Evolutionary conservation across 2,888 invertebrate species (phyloP), one percentile per base, ranked within the genome.

Genomic region (Andrena flavipes): DNA sequence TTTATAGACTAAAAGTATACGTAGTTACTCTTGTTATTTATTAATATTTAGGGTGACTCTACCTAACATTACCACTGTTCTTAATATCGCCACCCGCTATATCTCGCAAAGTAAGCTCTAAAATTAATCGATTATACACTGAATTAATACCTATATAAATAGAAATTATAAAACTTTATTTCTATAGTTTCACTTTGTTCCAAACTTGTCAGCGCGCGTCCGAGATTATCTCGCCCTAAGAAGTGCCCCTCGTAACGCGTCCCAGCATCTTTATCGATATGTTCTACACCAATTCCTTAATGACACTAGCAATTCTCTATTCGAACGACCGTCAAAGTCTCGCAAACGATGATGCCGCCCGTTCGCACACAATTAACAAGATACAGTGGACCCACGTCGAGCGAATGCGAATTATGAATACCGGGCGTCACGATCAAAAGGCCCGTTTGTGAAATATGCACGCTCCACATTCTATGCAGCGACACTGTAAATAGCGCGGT

Each of bases 401-500:
- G 26, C 26, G 62, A 49, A 64, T 56, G 33, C 54, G 68, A 76
- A 70, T 65, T 65, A 51, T 10, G 76, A 76, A 80, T 80, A 70
- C 72, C 33, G n/a, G 8, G 60, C 23, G 20, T 16, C 62, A 13
- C 51, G 59, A 51, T 80, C 59, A 42, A 70, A 80, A 63, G 70
- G 48, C 33, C 29, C 64, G 64, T 80, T 51, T 16, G 76, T 65
- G 23, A 80, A 80, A 70, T 76, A 51, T 30, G 20, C 59, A 64
- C 20, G 51, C 42, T 59, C 35, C 7, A 65, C 70, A 59, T 64
- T 69, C 69, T 64, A 48, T 26, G 48, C 30, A 35, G 33, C 64
- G 63, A 49, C 71, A 62, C 72, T 29, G 77, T 77, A 72, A 80
- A 78, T 78, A 81, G 42, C 72, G 64, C 64, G 80, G 73, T 64